Conservation (phyloP, 2,888 invertebrate genomes). For the Pseudococcus jackbeardsleyi region DNA sequence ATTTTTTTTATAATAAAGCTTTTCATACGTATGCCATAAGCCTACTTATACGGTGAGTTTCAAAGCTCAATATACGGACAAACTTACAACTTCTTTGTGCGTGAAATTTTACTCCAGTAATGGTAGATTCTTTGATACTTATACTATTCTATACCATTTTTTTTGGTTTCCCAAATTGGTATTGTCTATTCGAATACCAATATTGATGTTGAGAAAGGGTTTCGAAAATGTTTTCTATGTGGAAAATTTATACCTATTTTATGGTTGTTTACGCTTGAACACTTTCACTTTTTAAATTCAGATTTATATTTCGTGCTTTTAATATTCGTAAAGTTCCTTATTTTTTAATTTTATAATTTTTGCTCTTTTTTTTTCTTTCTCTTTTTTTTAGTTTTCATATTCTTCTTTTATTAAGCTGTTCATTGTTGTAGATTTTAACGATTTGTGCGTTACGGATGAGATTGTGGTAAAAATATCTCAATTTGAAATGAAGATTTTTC, state of each 20-base stretch:
- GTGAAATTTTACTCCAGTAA: neutral
- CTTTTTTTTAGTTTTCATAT: neutral
- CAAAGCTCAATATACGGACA: neutral
- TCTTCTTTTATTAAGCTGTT: neutral
- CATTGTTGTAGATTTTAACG: neutral
- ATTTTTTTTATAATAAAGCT: neutral
- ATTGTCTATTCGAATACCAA: neutral
- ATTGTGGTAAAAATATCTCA: too few relatives aligned
- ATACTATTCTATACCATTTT: neutral
- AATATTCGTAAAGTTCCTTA: slow-evolving; percentile 21
- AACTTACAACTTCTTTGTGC: neutral
- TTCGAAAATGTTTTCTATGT: neutral
- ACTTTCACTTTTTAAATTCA: slow-evolving; percentile 25
- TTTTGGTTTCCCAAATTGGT: neutral
- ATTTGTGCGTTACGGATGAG: neutral
- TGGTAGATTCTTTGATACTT: neutral
- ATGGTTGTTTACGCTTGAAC: slow-evolving; percentile 22
- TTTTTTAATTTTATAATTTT: slow-evolving; percentile 33
- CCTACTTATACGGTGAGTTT: slow-evolving; percentile 1
- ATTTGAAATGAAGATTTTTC: too few relatives aligned
- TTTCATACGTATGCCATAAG: neutral
- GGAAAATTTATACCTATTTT: neutral
- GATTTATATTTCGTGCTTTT: slow-evolving; percentile 7
- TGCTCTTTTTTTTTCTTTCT: neutral
- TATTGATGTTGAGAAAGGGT: neutral